Base-by-base conservation (phyloP, 2,888 invertebrate genomes). In the Drosophila vallismaia region DNA sequence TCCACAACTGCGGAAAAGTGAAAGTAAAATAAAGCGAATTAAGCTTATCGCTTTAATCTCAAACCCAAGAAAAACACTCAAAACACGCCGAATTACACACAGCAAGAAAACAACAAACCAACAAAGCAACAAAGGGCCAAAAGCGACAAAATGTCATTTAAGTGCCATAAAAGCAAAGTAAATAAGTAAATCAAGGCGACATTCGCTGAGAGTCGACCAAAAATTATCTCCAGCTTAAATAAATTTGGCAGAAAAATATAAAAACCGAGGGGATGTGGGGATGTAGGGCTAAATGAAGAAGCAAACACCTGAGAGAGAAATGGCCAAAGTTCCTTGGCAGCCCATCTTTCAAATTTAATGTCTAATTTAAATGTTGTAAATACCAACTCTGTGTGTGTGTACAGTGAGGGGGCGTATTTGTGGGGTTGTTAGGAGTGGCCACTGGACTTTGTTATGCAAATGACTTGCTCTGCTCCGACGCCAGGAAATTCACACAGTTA, bases 281-380 rank as follows among this genome's bases (percentile, higher is more conserved):
- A 36, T 38, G 73, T 44, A 28, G 51, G 40, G 46, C 26, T 31
- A 53, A 71, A 52, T 56, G 7, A 42, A 38, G 58, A 45, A 49
- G 44, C 49, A 12, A 60, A 56, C 50, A 81, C 80, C 83, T 83
- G 80, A 53, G 53, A 44, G 70, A 42, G 63, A 54, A 63, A 63
- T 50, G 55, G 62, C n/a, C 53, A 51, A 81, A 81, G 76, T 81
- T 79, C 67, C 77, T 70, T 59, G 79, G 74, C 86, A 84, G 86
- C 79, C 77, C 85, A 85, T 85, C 86, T 75, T 75, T 84, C 84
- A 86, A 86, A 84, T 86, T 85, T 85, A 84, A 86, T 85, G 84
- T 84, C 86, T 85, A 82, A 84, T 86, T 85, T 85, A 80, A 85
- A 84, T 84, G 82, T 82, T 84, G 82, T 84, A 86, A 84, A 82